Percentiles rank a stretch among this genome's conserved stretches.
phyloP scores from a whole-genome alignment of 2,888 invertebrate genomes.

The Sturmia bella region DNA sequence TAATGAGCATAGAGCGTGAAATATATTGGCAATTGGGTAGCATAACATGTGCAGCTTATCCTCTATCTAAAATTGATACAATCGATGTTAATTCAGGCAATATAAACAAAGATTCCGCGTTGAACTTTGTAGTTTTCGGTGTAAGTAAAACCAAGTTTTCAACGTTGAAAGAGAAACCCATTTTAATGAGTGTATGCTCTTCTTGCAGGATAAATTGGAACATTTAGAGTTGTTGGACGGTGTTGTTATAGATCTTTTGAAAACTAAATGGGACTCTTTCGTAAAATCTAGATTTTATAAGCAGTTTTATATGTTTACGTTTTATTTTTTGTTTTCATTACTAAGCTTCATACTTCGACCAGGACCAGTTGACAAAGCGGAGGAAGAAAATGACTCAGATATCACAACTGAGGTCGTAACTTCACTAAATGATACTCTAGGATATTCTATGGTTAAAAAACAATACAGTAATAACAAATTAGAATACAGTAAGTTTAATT shows the following conservation, averaged over 20 bases:
- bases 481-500: conserved; percentile 55
- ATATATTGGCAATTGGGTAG: conserved; percentile 98
- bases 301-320: conserved; percentile 94
- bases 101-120: conserved; percentile 96
- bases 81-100: conserved; percentile 94
- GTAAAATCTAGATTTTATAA: conserved; percentile 96
- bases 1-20: conserved; percentile 96
- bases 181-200: neutral
- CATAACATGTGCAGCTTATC: conserved; percentile 98
- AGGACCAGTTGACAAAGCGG: conserved; percentile 84
- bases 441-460: conserved; percentile 11
- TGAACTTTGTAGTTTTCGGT: conserved; percentile 98
- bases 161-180: no score
- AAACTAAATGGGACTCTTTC: conserved; percentile 99
- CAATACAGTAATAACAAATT: conserved; percentile 20
- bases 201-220: conserved; percentile 91
- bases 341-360: conserved; percentile 95
- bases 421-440: conserved; percentile 20
- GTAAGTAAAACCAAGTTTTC: conserved; percentile 82
- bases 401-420: conserved; percentile 38
- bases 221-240: conserved; percentile 98
- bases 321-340: conserved; percentile 94
- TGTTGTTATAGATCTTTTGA: conserved; percentile 94
- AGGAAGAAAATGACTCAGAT: conserved; percentile 72
- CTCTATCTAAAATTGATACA: conserved; percentile 96